Evolutionary conservation across 2,113 vertebrate genomes (phyloP).

Genomic region (Beaufortia kweichowensis): DNA sequence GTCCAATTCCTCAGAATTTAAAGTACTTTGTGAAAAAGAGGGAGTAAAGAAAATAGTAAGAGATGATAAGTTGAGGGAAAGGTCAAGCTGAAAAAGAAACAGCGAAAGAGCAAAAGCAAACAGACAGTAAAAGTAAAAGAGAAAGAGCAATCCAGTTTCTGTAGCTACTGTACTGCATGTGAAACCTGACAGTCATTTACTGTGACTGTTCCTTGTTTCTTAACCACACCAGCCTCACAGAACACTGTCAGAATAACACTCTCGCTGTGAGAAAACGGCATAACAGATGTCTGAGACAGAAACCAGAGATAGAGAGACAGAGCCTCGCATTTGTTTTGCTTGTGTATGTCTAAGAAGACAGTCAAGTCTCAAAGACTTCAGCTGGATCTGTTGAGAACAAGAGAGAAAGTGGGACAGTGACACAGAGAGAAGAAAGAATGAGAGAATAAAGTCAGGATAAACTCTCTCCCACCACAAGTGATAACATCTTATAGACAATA

Average conservation of each 20-base stretch:
- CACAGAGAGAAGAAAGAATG: not conserved
- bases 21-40: not conserved
- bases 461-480: not conserved
- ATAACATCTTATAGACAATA: not conserved
- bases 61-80: not conserved
- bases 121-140: not conserved
- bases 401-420: not conserved
- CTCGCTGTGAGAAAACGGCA: not conserved
- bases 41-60: not conserved
- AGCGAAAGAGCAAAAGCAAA: not conserved
- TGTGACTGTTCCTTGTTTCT: conserved; percentile 13
- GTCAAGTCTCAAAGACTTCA: not conserved
- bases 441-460: not conserved
- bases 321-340: too few relatives aligned
- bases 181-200: conserved; percentile 39
- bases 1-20: too few relatives aligned
- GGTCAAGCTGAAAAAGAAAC: conserved; percentile 11
- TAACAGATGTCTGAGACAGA: conserved; percentile 10
- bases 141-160: not conserved
- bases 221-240: conserved; percentile 19
- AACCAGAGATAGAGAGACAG: too few relatives aligned
- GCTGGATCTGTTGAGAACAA: not conserved
- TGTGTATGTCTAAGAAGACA: not conserved
- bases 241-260: not conserved
- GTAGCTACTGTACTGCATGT: too few relatives aligned